Evolutionary conservation across 1,140 invertebrate genomes (phyloP), one percentile per base, ranked within the genome.

Genomic region (Paralvinella palmiformis): DNA sequence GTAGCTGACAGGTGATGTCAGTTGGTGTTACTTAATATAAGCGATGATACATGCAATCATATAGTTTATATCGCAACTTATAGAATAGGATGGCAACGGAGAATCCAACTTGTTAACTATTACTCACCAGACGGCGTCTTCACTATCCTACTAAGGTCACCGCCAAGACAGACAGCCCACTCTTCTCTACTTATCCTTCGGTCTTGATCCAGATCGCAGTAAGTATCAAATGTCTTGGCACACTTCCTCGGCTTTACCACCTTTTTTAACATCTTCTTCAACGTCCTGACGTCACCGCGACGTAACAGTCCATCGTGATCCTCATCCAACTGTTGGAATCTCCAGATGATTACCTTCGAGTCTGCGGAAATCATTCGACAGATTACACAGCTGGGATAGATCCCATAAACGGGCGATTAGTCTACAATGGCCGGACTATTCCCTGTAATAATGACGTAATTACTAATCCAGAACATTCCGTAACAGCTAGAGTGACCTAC

Each of bases 231-330:
- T n/a, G 86, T 88, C 68, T 89, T 88, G 58, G 91, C 91, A 80
- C 93, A 96, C 64, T 88, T 85, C 76, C 89, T 89, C 10, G 93
- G 93, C 69, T 89, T 88, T 22, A 95, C 89, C 27, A 89, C 87
- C 79, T 91, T 91, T 74, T 88, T 90, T 1, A 94, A 88, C 31
- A 94, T 84, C 66, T 87, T 83, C 61, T 87, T 85, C 4, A 96
- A 80, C 63, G 89, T 88, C 67, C 86, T 84, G 71, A 92, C 91
- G 76, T 96, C 94, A 36, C 84, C 83, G 68, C 86, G 86, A 71
- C 90, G 87, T 56, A 96, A 78, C 50, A 83, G 81, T 29, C 85
- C 84, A 78, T 93, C 90, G 15, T 82, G 83, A 78, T 95, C 88
- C 33, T 79, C 78, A 80, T 96, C 92, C 71, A 96, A 81, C 50